Percentiles rank a stretch among this genome's conserved stretches.
Conservation (phyloP, 2,888 invertebrate genomes). For the Ephialtes manifestator region DNA sequence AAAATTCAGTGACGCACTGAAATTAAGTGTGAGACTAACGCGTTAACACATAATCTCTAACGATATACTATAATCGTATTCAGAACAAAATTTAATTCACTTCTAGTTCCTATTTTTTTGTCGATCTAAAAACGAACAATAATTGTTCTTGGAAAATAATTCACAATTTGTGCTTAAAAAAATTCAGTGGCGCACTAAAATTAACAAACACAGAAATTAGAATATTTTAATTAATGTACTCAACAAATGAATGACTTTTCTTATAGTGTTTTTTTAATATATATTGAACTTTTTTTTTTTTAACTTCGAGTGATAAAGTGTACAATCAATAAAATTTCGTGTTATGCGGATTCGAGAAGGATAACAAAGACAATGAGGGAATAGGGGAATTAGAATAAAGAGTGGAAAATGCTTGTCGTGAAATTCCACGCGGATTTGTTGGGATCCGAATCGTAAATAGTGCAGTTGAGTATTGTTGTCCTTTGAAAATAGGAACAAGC, state of each 20-base stretch:
- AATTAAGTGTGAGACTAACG: background rate
- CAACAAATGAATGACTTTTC: background rate
- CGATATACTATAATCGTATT: background rate
- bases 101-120: background rate
- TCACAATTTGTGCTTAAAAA: too few species aligned
- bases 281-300: background rate
- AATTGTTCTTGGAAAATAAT: background rate
- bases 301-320: background rate
- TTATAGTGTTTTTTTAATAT: background rate
- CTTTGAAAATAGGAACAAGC: background rate
- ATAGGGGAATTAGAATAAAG: background rate
- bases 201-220: background rate
- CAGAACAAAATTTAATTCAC: background rate
- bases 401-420: background rate
- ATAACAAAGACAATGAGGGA: background rate
- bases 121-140: background rate
- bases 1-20: background rate
- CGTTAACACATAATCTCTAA: constrained; percentile 3
- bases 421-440: background rate
- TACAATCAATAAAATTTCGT: background rate
- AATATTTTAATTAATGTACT: background rate
- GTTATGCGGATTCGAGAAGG: background rate
- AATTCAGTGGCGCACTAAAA: background rate
- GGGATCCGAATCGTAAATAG: background rate
- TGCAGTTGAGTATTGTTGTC: background rate